phyloP scores from a whole-genome alignment of 2,888 invertebrate species.

The Ptilodon capucinus region DNA sequence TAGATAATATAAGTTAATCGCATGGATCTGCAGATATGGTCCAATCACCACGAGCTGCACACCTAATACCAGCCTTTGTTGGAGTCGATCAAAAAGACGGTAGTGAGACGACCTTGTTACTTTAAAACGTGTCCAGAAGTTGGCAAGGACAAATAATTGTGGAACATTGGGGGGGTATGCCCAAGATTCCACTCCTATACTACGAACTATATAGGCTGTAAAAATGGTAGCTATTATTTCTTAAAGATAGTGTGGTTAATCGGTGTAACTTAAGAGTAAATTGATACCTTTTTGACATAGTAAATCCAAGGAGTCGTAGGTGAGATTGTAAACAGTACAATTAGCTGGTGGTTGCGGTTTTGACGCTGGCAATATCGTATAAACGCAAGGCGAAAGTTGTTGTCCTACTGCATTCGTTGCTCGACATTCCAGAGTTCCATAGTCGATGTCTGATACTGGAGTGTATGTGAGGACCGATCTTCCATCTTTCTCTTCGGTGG shows the following conservation, averaged over 20 bases:
- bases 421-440: slow-evolving; percentile 90
- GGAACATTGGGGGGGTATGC: no score
- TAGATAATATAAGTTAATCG: no score
- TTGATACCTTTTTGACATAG: slow-evolving; percentile 84
- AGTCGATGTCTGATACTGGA: slow-evolving; percentile 90
- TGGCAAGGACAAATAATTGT: no score
- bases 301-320: slow-evolving; percentile 88
- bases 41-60: no score
- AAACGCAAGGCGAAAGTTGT: slow-evolving; percentile 88
- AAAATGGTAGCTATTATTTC: no score
- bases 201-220: no score
- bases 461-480: slow-evolving; percentile 89
- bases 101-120: no score
- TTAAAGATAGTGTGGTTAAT: not conserved
- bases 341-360: slow-evolving; percentile 90
- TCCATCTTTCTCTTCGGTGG: slow-evolving; percentile 74
- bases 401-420: slow-evolving; percentile 88
- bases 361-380: slow-evolving; percentile 89
- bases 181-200: no score
- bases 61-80: no score
- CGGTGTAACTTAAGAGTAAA: not conserved
- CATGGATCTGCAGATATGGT: no score
- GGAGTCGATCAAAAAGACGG: no score
- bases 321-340: slow-evolving; percentile 90
- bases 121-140: no score